Base-by-base conservation (phyloP, 1,140 invertebrate genomes). In the Myzus persicae region DNA sequence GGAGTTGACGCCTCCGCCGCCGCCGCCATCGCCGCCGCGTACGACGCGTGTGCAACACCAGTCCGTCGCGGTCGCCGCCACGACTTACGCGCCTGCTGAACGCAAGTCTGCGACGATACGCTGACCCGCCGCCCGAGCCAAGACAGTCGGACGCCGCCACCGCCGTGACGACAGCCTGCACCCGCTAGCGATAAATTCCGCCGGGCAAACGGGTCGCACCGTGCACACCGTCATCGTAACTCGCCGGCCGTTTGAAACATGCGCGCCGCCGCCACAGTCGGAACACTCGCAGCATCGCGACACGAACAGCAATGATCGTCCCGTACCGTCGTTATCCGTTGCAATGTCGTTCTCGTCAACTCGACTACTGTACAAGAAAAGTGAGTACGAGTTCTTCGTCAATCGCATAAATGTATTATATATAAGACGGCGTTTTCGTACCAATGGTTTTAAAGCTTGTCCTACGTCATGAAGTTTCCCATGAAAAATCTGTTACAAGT, bases 281-380 rank as follows among this genome's bases (percentile, higher is more conserved):
- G 42, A n/a, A 36, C 42, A 42, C 11, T 18, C 87, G 87, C 44
- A 89, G 18, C 26, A 44, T 88, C 51, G 22, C 36, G 20, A 22
- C 48, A 40, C 24, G 82, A 14, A 84, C 82, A 40, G 24, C 40
- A 84, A 40, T 51, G 90, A 76, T 91, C 90, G 59, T 31, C 26
- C 38, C 38, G 40, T 31, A 48, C 51, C 26, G 38, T 5, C 31
- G 40, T 36, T 26, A 36, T 9, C n/a, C 46, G 54, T n/a, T 54
- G 36, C 38, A n/a, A 59, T 14, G 40, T 18, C 46, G 90, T 91
- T 36, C 26, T 67, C 40, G 90, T 90, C 89, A 40, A 91, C 90
- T 76, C 51, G 90, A 26, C 90, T 40, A 31, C 54, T 91, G 90
- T 91, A 76, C 90, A 76, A 40, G 54, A 76, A 91, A 91, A 67